Evolutionary conservation across 2,113 vertebrate species (phyloP).

Genomic region (Castor canadensis): DNA sequence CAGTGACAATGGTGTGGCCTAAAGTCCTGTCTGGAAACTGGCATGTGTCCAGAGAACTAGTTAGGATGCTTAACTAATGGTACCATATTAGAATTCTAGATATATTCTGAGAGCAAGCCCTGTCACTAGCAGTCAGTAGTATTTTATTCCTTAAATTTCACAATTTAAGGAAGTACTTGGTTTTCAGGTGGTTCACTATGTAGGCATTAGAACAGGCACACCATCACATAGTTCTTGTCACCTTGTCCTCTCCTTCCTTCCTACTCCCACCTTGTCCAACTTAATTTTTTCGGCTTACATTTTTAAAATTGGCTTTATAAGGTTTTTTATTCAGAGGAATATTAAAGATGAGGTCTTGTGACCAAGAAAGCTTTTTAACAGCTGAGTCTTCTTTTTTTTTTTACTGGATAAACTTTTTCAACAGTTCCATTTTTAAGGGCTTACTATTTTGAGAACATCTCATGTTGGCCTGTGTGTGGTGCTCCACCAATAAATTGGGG

Average conservation of each 20-base stretch:
- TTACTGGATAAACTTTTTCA: neutral
- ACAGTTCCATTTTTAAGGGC: neutral
- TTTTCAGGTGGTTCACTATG: neutral
- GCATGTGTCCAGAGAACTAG: neutral
- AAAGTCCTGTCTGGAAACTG: neutral
- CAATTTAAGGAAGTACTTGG: neutral
- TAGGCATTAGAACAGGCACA: no score
- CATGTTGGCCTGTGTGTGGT: neutral
- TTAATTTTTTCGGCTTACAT: neutral
- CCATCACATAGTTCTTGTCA: no score
- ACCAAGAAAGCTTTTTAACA: neutral
- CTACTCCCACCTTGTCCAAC: neutral
- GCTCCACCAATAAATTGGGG: neutral
- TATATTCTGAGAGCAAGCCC: neutral
- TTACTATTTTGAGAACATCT: neutral
- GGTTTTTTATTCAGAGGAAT: neutral
- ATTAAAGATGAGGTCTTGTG: neutral
- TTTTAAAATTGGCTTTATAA: neutral
- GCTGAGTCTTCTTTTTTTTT: neutral
- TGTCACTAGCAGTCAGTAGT: neutral
- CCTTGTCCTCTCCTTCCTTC: no score
- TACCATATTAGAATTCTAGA: no score
- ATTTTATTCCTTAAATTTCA: neutral
- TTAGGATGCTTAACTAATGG: no score
- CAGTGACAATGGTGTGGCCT: fast-evolving